Conservation (phyloP, 2,888 invertebrate genomes). For the Pyralis farinalis region DNA sequence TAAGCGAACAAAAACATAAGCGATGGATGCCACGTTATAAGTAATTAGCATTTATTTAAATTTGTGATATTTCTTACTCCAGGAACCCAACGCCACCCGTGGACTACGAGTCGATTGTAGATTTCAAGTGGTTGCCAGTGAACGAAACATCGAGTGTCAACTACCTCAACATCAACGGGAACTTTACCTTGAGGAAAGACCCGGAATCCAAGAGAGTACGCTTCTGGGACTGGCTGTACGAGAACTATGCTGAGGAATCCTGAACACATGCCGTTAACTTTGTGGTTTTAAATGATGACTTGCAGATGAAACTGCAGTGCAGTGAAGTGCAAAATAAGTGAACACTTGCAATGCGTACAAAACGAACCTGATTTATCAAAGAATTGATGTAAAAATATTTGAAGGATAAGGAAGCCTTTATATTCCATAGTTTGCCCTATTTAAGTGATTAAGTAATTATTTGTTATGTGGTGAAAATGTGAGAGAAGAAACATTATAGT, state of each 20-base stretch:
- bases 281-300: neutral
- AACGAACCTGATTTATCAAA: neutral
- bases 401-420: too few relatives aligned
- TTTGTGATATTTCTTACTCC: conserved; percentile 20
- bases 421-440: too few relatives aligned
- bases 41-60: too few relatives aligned
- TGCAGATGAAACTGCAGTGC: neutral
- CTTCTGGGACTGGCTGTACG: conserved; percentile 80
- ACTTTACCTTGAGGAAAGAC: conserved; percentile 68
- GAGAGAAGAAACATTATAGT: too few relatives aligned
- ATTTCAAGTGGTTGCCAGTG: conserved; percentile 78
- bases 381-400: neutral
- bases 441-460: too few relatives aligned
- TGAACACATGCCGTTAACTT: conserved; percentile 14
- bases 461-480: too few relatives aligned
- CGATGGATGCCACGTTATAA: too few relatives aligned
- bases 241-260: conserved; percentile 39
- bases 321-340: neutral
- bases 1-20: too few relatives aligned
- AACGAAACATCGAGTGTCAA: conserved; percentile 48
- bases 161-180: conserved; percentile 79
- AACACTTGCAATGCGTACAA: neutral
- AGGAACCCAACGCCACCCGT: conserved; percentile 79
- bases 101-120: conserved; percentile 67
- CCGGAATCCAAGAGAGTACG: conserved; percentile 76